Evolutionary conservation across 2,113 vertebrate genomes (phyloP).

Genomic region (Aphelocoma coerulescens): DNA sequence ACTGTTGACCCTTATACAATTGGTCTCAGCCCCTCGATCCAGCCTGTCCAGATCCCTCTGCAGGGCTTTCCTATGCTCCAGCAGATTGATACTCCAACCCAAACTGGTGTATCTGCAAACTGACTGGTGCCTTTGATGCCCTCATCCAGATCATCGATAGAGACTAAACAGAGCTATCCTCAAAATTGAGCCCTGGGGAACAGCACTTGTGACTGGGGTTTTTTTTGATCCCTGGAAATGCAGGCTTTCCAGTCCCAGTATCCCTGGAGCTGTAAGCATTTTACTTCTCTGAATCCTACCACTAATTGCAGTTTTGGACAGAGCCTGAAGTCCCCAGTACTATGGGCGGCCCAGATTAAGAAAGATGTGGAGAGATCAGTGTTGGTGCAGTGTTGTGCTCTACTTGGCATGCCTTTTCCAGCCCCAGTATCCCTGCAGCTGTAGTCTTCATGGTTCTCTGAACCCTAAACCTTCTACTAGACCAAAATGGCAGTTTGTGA

Average conservation of each 20-base stretch:
- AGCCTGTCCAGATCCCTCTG: not conserved
- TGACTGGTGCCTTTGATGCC: not conserved
- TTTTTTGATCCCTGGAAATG: not conserved
- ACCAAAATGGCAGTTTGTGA: not conserved
- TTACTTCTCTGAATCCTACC: not conserved
- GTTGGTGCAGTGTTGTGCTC: not conserved
- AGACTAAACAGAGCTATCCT: not conserved
- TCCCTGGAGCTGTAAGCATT: not conserved
- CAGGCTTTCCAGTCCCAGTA: not conserved
- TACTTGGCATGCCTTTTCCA: not conserved
- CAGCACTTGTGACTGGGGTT: accelerated
- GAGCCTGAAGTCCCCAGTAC: not conserved
- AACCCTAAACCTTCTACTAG: not conserved
- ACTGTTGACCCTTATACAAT: accelerated
- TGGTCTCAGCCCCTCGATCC: not conserved
- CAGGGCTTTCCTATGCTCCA: not conserved
- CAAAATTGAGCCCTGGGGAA: not conserved
- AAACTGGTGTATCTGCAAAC: not conserved
- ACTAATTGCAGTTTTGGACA: not conserved
- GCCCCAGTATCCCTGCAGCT: not conserved
- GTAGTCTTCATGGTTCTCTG: not conserved
- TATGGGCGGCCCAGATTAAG: not conserved
- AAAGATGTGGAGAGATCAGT: not conserved
- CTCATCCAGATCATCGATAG: accelerated
- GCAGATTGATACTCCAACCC: not conserved